Evolutionary conservation across 2,797 vertebrate species (phyloP).

Genomic region (Chlorospingus flavigularis): DNA sequence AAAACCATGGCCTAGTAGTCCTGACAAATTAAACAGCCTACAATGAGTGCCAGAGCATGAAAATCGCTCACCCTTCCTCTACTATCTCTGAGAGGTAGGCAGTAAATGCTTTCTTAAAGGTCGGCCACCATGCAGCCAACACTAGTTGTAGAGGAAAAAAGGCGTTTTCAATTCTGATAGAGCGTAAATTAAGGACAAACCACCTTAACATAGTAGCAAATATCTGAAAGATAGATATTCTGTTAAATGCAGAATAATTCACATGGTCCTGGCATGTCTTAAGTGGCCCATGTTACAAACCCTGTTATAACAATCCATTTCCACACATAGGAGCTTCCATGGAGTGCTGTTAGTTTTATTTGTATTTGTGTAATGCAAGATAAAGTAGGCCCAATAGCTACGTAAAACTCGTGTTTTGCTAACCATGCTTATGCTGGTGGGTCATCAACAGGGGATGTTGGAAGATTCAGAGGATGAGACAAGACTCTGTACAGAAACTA

Average conservation of each 20-base stretch:
- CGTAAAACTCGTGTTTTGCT: not conserved
- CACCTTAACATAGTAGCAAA: not conserved
- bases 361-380: not conserved
- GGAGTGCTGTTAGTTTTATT: not conserved
- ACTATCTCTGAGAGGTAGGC: slow-evolving; percentile 45
- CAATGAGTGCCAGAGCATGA: slow-evolving; percentile 65
- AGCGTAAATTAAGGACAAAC: not conserved
- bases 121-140: slow-evolving; percentile 34
- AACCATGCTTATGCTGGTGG: not conserved
- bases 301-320: not conserved
- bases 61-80: slow-evolving; percentile 67
- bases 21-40: slow-evolving; percentile 69
- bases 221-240: not conserved
- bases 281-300: not conserved
- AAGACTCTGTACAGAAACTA: not conserved
- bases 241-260: not conserved
- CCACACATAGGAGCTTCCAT: not conserved
- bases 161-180: not conserved
- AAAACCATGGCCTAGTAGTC: slow-evolving; percentile 65
- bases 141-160: not conserved
- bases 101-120: slow-evolving; percentile 34
- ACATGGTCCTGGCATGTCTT: not conserved
- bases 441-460: not conserved
- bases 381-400: not conserved
- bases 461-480: not conserved